phyloP scores from a whole-genome alignment of 2,797 vertebrate genomes.

The Pangasius macronema region DNA sequence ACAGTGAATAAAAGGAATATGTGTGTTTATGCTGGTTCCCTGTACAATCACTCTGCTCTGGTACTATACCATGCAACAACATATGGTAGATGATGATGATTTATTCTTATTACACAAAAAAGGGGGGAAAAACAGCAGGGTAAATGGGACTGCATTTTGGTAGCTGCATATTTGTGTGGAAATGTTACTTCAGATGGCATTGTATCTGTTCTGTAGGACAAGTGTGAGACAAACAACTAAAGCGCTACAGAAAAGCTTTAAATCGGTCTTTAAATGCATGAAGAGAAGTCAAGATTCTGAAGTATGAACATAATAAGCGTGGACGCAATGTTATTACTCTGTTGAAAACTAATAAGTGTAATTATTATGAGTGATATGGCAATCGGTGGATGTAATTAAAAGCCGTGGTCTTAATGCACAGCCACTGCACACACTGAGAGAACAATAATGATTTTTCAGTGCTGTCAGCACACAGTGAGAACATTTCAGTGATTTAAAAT shows the following conservation, averaged over 20 bases:
- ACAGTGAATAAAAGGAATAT: background rate
- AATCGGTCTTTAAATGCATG: background rate
- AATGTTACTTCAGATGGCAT: background rate
- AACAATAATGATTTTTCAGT: background rate
- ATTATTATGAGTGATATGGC: conserved; percentile 6
- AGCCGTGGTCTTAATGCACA: background rate
- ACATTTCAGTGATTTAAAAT: conserved; percentile 21
- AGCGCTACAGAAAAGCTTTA: background rate
- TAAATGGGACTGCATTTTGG: background rate
- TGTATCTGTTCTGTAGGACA: background rate
- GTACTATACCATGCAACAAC: background rate
- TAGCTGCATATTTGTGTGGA: background rate
- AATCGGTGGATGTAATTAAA: conserved; percentile 3
- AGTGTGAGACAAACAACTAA: background rate
- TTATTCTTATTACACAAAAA: background rate
- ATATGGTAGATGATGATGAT: background rate
- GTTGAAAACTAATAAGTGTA: conserved; percentile 21
- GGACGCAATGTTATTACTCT: background rate
- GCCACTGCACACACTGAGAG: background rate
- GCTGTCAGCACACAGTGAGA: background rate
- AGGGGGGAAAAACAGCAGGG: background rate
- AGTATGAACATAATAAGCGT: background rate
- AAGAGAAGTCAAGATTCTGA: background rate
- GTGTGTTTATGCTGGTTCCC: background rate
- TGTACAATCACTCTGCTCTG: background rate